Conservation (phyloP, 2,797 vertebrate genomes). For the Artibeus jamaicensis region DNA sequence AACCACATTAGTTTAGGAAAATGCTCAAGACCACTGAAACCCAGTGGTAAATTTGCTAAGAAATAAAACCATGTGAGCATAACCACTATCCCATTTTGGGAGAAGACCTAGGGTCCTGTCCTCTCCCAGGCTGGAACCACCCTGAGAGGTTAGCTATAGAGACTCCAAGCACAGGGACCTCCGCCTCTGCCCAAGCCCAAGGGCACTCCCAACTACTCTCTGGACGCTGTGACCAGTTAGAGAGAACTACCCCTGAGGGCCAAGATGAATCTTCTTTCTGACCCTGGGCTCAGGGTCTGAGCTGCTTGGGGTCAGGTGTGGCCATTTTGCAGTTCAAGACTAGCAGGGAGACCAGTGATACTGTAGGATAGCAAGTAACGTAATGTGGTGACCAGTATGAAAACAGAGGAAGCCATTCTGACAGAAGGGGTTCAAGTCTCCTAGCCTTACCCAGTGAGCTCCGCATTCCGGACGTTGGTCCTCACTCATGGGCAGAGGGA, state of each 20-base stretch:
- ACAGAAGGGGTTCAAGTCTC: background rate
- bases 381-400: background rate
- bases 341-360: background rate
- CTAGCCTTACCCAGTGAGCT: background rate
- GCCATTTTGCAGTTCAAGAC: background rate
- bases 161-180: background rate
- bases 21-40: background rate
- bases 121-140: background rate
- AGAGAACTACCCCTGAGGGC: background rate
- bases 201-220: background rate
- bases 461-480: background rate
- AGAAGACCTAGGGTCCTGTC: background rate
- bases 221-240: background rate
- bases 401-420: background rate
- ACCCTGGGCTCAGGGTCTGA: background rate
- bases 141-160: background rate
- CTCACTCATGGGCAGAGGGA: background rate
- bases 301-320: background rate
- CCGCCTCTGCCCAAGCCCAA: rapidly evolving
- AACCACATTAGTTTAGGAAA: background rate
- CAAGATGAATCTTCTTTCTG: background rate
- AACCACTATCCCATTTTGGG: background rate
- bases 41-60: background rate
- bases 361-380: background rate
- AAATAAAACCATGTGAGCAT: background rate